These are phyloP conservation scores for Sciurus carolinensis DNA, from an alignment of 2,797 vertebrate species.

Conservation along the genomic window DNA sequence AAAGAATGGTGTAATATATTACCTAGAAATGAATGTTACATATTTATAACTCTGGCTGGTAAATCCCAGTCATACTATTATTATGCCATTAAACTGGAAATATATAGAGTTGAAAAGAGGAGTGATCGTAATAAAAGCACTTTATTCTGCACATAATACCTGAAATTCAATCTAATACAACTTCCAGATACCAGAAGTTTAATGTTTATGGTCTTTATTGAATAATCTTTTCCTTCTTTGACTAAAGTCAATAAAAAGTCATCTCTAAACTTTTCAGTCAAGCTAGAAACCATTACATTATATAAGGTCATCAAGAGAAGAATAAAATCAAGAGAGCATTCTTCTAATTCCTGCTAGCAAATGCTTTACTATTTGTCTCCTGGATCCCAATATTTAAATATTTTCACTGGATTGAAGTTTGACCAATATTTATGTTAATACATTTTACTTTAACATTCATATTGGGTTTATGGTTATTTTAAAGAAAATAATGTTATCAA, in stretches of 20 bases:
- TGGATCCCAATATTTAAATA: constrained; percentile 80
- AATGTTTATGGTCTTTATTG: constrained; percentile 83
- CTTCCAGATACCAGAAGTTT: constrained; percentile 80
- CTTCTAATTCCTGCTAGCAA: constrained; percentile 63
- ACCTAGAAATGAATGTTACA: constrained; percentile 83
- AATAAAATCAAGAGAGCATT: constrained; percentile 81
- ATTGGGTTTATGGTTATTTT: constrained; percentile 64
- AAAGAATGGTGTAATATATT: constrained; percentile 81
- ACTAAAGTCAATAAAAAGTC: constrained; percentile 84
- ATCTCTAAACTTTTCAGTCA: constrained; percentile 75
- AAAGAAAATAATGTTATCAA: constrained; percentile 61
- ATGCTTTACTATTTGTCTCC: constrained; percentile 58
- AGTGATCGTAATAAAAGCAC: constrained; percentile 82
- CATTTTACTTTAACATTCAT: constrained; percentile 56
- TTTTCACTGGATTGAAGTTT: constrained; percentile 80
- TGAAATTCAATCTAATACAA: constrained; percentile 84
- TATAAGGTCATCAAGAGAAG: constrained; percentile 84
- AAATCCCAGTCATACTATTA: constrained; percentile 82
- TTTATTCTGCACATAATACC: constrained; percentile 83
- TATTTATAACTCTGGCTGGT: constrained; percentile 85
- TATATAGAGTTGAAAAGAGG: constrained; percentile 79
- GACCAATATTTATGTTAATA: constrained; percentile 67
- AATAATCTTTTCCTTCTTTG: constrained; percentile 81
- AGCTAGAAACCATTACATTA: constrained; percentile 86
- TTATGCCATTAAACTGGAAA: constrained; percentile 84